Evolutionary conservation across 2,888 invertebrate genomes (phyloP).

Genomic region (Omphaloscelis lunosa): DNA sequence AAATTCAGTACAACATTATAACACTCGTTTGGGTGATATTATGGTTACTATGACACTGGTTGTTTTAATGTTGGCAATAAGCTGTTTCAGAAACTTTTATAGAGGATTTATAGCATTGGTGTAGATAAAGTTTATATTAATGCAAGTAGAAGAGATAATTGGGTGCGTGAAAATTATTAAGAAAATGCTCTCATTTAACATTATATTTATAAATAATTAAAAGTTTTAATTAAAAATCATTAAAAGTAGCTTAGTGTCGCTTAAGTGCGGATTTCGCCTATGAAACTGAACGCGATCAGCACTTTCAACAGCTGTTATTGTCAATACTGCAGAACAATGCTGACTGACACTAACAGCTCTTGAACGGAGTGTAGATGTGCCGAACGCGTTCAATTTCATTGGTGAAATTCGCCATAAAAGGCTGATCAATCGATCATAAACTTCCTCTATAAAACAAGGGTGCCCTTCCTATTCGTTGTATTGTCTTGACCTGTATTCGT

Average conservation of each 20-base stretch:
- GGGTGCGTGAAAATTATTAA: no score
- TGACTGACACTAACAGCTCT: background rate
- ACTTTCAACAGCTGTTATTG: background rate
- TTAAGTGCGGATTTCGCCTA: background rate
- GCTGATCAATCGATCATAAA: background rate
- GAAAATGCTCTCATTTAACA: no score
- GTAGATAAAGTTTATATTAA: background rate
- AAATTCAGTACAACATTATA: no score
- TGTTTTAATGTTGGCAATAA: no score
- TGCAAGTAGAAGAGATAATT: background rate
- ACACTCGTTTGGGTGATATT: no score
- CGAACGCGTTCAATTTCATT: background rate
- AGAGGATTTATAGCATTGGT: no score
- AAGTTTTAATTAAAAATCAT: no score
- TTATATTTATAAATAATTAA: no score
- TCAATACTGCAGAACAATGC: background rate
- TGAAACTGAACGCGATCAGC: background rate
- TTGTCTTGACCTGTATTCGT: constrained; percentile 6
- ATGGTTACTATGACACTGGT: no score
- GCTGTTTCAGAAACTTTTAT: no score
- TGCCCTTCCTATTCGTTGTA: background rate
- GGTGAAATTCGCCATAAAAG: background rate
- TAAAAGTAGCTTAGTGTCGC: no score
- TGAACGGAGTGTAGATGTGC: background rate
- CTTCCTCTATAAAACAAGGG: background rate